A percentile compares a stretch with the other conserved stretches of the same genome.
Evolutionary conservation across 2,888 invertebrate genomes (phyloP).

Genomic region (Lacanobia wlatinum): DNA sequence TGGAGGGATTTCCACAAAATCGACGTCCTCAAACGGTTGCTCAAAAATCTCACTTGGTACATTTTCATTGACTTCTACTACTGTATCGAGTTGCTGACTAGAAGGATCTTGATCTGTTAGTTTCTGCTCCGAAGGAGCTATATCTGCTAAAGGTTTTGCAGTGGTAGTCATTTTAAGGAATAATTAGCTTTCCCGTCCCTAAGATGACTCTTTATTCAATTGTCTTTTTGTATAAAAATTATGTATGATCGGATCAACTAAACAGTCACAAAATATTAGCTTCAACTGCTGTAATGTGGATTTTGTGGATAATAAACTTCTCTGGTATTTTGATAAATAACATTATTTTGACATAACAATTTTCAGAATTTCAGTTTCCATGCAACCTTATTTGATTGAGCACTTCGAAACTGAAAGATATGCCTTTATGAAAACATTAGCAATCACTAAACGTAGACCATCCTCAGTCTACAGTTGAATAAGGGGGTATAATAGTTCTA

Average conservation of each 20-base stretch:
- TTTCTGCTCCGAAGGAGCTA: constrained; percentile 66
- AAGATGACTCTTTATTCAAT: neutral
- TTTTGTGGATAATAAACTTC: constrained; percentile 2
- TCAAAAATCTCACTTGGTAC: constrained; percentile 78
- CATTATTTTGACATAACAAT: constrained; percentile 54
- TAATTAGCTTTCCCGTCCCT: neutral
- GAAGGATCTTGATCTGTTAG: constrained; percentile 74
- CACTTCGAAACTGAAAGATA: constrained; percentile 21
- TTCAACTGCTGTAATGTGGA: neutral
- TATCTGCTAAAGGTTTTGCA: constrained; percentile 6
- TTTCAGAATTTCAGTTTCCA: constrained; percentile 70
- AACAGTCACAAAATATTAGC: neutral
- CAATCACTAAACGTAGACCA: constrained; percentile 17
- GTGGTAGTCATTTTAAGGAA: constrained; percentile 31
- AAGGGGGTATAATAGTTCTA: neutral
- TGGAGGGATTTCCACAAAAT: constrained; percentile 81
- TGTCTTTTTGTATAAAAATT: neutral
- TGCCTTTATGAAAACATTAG: neutral
- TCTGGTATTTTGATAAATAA: constrained; percentile 15
- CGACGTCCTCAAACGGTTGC: constrained; percentile 76
- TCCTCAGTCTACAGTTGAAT: neutral
- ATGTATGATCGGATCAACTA: neutral
- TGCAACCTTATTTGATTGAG: constrained; percentile 59
- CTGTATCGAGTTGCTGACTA: constrained; percentile 76
- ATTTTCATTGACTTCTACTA: constrained; percentile 86